These are phyloP conservation scores for Argynnis bischoffii DNA, from an alignment of 2,888 invertebrate species.

Conservation along the genomic window DNA sequence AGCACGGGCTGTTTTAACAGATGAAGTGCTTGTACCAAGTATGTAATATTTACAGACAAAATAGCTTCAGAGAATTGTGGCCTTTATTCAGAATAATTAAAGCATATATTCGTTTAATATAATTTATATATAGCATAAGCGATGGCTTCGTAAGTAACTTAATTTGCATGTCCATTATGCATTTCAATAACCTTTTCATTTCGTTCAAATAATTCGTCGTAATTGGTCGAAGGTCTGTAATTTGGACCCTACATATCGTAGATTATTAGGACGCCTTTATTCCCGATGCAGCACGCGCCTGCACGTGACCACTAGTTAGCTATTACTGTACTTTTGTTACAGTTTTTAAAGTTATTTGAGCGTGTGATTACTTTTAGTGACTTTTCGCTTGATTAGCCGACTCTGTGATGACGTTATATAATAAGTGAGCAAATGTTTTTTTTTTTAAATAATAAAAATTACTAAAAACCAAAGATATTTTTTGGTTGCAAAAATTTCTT, in stretches of 20 bases:
- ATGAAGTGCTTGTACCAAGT: slow-evolving; percentile 13
- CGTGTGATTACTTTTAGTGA: slow-evolving; percentile 26
- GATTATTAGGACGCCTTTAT: slow-evolving; percentile 40
- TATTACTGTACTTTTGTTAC: slow-evolving; percentile 35
- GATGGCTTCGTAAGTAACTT: slow-evolving; percentile 31
- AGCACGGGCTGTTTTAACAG: slow-evolving; percentile 13
- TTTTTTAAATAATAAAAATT: too few species aligned
- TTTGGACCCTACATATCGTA: slow-evolving; percentile 39
- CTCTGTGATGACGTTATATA: neutral
- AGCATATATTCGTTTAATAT: neutral
- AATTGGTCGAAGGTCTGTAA: slow-evolving; percentile 46
- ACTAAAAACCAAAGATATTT: too few species aligned
- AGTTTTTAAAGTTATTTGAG: slow-evolving; percentile 28
- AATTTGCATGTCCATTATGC: slow-evolving; percentile 43
- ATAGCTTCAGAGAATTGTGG: neutral
- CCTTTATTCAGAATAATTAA: neutral
- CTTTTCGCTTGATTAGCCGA: slow-evolving; percentile 15
- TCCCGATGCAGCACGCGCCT: slow-evolving; percentile 41
- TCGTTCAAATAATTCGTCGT: slow-evolving; percentile 43
- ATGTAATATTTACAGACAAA: neutral
- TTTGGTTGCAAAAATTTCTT: too few species aligned
- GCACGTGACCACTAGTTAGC: slow-evolving; percentile 39
- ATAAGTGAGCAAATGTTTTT: too few species aligned
- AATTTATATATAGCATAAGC: neutral
- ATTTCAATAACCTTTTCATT: slow-evolving; percentile 45